Conservation (phyloP, 1,140 invertebrate genomes). For the Penaeus indicus region DNA sequence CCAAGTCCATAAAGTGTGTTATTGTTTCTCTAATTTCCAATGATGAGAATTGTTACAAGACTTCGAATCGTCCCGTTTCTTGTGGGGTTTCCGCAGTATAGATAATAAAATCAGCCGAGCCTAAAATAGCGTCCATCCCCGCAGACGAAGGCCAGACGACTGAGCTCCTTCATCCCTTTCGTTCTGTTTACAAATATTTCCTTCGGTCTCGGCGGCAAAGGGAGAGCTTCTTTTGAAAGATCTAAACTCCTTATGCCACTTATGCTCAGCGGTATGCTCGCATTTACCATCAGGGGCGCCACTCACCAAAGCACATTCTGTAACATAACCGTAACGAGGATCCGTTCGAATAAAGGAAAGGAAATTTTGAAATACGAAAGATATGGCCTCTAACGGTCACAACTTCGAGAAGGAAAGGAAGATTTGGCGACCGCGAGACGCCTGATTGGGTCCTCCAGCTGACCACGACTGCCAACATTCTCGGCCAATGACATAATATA, state of each 20-base stretch:
- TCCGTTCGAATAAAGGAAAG: neutral
- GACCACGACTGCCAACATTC: neutral
- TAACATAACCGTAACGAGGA: neutral
- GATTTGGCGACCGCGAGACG: slow-evolving; percentile 5
- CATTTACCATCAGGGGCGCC: no score
- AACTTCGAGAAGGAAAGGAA: neutral
- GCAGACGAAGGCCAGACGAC: slow-evolving; percentile 7
- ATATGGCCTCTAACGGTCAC: neutral
- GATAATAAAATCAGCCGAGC: slow-evolving; percentile 46
- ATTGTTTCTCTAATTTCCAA: slow-evolving; percentile 19
- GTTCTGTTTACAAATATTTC: slow-evolving; percentile 33
- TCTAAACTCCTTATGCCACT: neutral
- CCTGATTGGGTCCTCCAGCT: slow-evolving; percentile 33
- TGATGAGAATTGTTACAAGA: neutral
- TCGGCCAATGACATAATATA: no score
- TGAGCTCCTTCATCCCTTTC: neutral
- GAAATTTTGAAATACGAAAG: neutral
- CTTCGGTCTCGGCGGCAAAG: neutral
- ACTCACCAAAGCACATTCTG: neutral
- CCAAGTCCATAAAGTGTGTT: slow-evolving; percentile 1
- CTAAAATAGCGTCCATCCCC: slow-evolving; percentile 44
- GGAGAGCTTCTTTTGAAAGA: neutral
- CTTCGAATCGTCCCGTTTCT: slow-evolving; percentile 18
- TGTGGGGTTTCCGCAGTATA: slow-evolving; percentile 11
- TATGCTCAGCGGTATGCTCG: neutral